These are phyloP conservation scores for Ernsta delagoae DNA, from an alignment of 2,888 invertebrate genomes.

Conservation along the genomic window DNA sequence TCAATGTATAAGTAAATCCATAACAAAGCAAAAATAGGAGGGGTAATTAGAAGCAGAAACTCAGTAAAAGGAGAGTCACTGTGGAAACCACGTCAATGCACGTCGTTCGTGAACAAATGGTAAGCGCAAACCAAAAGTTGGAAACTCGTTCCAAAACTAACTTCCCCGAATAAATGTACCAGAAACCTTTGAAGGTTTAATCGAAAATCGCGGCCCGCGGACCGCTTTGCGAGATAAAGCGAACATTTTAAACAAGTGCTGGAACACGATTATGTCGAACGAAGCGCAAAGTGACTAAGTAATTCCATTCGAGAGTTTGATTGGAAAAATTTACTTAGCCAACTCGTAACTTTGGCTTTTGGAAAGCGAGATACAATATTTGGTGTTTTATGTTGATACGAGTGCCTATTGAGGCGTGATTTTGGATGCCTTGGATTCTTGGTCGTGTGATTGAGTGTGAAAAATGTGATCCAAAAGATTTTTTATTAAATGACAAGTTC, in stretches of 20 bases:
- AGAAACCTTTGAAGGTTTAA: conserved; percentile 73
- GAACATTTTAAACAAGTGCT: conserved; percentile 55
- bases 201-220: conserved; percentile 59
- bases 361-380: not conserved
- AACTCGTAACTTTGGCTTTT: not conserved
- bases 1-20: too few species aligned
- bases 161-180: conserved; percentile 72
- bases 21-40: too few species aligned
- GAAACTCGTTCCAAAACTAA: conserved; percentile 65
- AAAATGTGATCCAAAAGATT: too few species aligned
- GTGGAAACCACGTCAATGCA: too few species aligned
- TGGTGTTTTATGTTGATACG: not conserved
- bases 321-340: conserved; percentile 35
- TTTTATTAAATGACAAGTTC: too few species aligned
- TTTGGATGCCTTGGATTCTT: too few species aligned
- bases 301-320: conserved; percentile 33
- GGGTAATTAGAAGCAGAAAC: too few species aligned
- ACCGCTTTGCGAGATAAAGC: conserved; percentile 57
- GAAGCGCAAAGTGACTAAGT: conserved; percentile 36
- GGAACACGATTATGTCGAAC: conserved; percentile 53
- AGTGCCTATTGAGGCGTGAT: too few species aligned
- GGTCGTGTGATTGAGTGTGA: too few species aligned
- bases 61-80: too few species aligned
- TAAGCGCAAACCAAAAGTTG: conserved; percentile 54
- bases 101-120: conserved; percentile 41